phyloP scores from a whole-genome alignment of 1,140 invertebrate genomes.

The Dinoponera quadriceps region DNA sequence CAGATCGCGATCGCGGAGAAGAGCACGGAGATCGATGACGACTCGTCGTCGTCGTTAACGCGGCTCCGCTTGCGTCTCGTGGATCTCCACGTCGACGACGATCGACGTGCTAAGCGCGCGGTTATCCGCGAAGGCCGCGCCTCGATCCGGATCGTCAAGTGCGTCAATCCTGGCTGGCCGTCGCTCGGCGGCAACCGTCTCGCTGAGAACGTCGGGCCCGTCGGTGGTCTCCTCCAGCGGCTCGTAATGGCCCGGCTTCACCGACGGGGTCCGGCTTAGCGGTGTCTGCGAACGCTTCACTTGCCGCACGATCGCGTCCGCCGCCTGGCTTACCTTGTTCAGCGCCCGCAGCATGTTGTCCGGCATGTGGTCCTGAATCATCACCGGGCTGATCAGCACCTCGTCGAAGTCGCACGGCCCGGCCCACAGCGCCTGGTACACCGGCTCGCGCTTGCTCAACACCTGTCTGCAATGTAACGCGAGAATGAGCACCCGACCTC shows the following conservation, averaged over 20 bases:
- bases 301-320: conserved; percentile 53
- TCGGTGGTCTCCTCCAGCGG: conserved; percentile 78
- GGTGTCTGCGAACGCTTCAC: conserved; percentile 64
- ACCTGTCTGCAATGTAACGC: conserved; percentile 87
- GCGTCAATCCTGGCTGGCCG: conserved; percentile 15
- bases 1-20: neutral
- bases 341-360: conserved; percentile 95
- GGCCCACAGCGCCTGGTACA: conserved; percentile 96
- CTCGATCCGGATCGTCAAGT: conserved; percentile 14
- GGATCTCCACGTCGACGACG: conserved; percentile 77
- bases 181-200: conserved; percentile 7
- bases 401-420: conserved; percentile 95
- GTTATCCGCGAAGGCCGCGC: neutral
- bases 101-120: conserved; percentile 61
- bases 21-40: neutral
- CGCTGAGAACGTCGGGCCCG: conserved; percentile 59
- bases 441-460: conserved; percentile 90
- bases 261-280: conserved; percentile 75
- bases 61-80: conserved; percentile 62
- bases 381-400: conserved; percentile 95
- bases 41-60: neutral
- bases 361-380: conserved; percentile 97
- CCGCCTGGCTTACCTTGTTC: conserved; percentile 90
- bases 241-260: conserved; percentile 79
- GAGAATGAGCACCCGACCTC: neutral